Percentiles rank a stretch among this genome's conserved stretches.
Conservation (phyloP, 2,797 vertebrate species). For the Notamacropus eugenii region DNA sequence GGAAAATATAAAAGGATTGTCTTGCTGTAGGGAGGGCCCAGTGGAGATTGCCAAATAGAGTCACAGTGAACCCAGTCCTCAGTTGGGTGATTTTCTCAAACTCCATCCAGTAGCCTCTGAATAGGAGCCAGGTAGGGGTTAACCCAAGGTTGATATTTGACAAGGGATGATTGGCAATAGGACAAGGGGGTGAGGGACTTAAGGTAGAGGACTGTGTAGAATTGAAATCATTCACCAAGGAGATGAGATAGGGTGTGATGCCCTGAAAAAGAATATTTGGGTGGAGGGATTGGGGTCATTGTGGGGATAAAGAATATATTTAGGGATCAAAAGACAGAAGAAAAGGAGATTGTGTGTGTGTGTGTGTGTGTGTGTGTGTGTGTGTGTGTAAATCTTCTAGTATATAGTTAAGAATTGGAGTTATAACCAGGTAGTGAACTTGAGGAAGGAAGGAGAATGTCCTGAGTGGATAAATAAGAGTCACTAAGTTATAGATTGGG, state of each 20-base stretch:
- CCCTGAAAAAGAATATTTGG: background rate
- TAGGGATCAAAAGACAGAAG: background rate
- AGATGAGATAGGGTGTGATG: background rate
- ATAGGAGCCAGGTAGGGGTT: background rate
- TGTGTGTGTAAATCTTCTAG: background rate
- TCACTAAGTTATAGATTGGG: background rate
- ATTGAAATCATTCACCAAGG: background rate
- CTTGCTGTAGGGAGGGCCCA: background rate
- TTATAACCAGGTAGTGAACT: background rate
- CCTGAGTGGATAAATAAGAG: background rate
- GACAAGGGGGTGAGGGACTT: background rate
- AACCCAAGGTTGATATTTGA: background rate
- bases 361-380: too few species aligned
- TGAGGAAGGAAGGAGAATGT: background rate
- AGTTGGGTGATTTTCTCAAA: background rate
- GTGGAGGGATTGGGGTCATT: fast-evolving
- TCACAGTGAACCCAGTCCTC: too few species aligned
- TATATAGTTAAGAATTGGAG: background rate
- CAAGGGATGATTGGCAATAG: background rate
- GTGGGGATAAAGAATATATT: too few species aligned
- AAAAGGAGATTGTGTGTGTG: background rate
- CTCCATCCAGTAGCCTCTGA: background rate
- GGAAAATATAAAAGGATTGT: background rate
- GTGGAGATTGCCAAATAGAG: background rate
- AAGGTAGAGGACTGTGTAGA: background rate